phyloP scores from a whole-genome alignment of 2,888 invertebrate species.

The Hemaris fuciformis region DNA sequence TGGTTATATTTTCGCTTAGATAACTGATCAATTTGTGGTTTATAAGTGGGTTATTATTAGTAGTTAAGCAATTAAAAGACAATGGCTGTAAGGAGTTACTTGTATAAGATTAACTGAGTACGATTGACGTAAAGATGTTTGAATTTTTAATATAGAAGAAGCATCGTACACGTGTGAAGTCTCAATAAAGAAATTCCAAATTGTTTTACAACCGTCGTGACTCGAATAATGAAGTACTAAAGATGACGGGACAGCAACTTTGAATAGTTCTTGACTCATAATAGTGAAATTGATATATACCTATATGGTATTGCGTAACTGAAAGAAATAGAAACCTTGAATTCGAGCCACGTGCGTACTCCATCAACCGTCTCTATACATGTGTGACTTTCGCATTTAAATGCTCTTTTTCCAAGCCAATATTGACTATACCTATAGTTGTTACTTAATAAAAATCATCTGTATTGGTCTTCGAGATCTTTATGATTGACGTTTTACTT shows the following conservation, averaged over 20 bases:
- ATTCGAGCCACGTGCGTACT: constrained; percentile 42
- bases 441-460: not conserved
- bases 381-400: not conserved
- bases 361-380: not conserved
- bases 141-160: not conserved
- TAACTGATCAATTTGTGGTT: too few relatives aligned
- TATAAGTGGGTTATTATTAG: too few relatives aligned
- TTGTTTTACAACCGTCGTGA: not conserved
- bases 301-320: constrained; percentile 41
- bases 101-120: too few relatives aligned
- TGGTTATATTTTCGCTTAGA: too few relatives aligned
- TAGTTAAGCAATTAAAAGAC: too few relatives aligned
- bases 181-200: not conserved
- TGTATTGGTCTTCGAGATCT: not conserved
- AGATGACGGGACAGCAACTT: not conserved
- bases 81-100: too few relatives aligned
- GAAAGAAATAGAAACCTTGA: constrained; percentile 50
- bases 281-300: constrained; percentile 44
- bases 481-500: too few relatives aligned
- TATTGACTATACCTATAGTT: not conserved
- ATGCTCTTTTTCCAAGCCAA: not conserved
- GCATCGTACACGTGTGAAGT: not conserved
- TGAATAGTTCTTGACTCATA: not conserved
- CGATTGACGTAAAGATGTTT: too few relatives aligned
- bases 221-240: not conserved